Evolutionary conservation across 2,888 invertebrate genomes (phyloP), one percentile per base, ranked within the genome.

Genomic region (Drosophila pegasa): DNA sequence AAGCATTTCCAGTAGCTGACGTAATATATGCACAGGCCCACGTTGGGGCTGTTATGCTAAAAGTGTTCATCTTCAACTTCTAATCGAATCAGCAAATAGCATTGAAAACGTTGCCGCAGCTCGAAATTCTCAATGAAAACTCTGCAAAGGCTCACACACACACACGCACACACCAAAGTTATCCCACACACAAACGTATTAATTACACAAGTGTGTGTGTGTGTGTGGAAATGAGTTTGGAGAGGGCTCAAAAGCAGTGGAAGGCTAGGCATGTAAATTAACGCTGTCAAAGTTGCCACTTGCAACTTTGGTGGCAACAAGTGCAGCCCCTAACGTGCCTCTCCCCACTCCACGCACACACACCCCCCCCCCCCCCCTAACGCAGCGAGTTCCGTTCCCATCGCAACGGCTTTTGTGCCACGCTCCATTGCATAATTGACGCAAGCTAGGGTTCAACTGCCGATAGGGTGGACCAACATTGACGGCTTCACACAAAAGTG

Each of bases 391-490:
- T 0, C 35, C 9, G 8, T 2, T 3, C 14, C 38, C 5, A 18
- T 5, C 2, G 10, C 1, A 31, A 31, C 16, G 12, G 33, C 27
- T 3, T n/a, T n/a, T 29, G 16, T 6, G 20, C 37, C 40, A 58
- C 52, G 52, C 52, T 45, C 48, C 61, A 22, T 38, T 70, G 66
- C 75, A 75, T 78, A 79, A 79, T 72, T 73, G 73, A 51, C 63
- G 48, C 51, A 52, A 56, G 55, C 68, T 56, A 70, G 60, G 65
- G 12, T 27, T 25, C 41, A 16, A 43, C 47, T 18, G 54, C 45
- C 25, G 55, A 14, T 3, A 7, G 20, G n/a, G 25, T 10, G 27
- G 27, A 20, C 27, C 27, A 60, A 64, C 69, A 64, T 79, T 58
- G 51, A 57, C 51, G 71, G 71, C 48, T 51, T 64, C 68, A 45